A percentile compares a stretch with the other conserved stretches of the same genome.
Conservation (phyloP, 2,797 vertebrate species). For the Monodelphis domestica region DNA sequence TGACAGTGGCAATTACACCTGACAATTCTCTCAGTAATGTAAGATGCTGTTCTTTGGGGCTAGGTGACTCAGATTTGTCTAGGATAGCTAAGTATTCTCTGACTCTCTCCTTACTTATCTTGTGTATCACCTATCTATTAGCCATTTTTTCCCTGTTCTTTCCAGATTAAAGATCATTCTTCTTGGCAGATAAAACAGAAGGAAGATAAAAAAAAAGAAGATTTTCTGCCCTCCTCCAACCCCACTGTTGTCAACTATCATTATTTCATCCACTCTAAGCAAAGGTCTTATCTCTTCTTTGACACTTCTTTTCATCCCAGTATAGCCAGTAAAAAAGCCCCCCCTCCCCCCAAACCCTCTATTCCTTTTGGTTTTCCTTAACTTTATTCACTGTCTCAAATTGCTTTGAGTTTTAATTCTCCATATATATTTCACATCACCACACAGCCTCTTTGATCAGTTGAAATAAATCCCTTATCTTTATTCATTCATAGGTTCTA, state of each 20-base stretch:
- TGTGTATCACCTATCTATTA: background rate
- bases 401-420: background rate
- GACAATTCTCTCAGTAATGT: too few species aligned
- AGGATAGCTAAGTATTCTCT: background rate
- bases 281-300: background rate
- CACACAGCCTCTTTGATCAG: background rate
- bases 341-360: background rate
- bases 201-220: background rate
- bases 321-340: background rate
- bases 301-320: background rate
- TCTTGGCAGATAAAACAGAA: background rate
- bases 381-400: background rate
- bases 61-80: background rate
- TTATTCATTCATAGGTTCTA: background rate
- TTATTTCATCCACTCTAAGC: background rate
- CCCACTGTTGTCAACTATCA: background rate
- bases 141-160: background rate
- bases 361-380: background rate
- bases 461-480: rapidly evolving
- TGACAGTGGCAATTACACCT: background rate
- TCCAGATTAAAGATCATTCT: background rate
- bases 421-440: background rate
- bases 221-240: background rate
- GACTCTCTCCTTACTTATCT: too few species aligned
- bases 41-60: background rate